Conservation (phyloP, 92 coral and sea anemone species). For the Pocillopora grandis region DNA sequence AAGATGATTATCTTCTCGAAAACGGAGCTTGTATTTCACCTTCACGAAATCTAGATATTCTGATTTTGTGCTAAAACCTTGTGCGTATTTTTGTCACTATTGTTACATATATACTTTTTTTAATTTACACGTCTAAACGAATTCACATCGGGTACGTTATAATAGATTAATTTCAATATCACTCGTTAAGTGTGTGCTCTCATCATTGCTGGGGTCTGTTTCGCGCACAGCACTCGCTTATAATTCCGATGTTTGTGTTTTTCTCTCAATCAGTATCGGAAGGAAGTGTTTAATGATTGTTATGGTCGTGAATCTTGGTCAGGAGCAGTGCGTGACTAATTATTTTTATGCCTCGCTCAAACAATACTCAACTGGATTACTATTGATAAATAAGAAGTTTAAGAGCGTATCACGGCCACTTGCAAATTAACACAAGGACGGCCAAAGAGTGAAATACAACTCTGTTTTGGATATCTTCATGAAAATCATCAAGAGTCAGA, state of each 20-base stretch:
- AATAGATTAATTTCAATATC: background rate
- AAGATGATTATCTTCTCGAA: background rate
- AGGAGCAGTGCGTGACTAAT: constrained; percentile 43
- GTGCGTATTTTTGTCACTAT: background rate
- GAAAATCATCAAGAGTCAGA: too few species aligned
- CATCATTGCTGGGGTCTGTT: background rate
- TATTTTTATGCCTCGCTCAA: constrained; percentile 8
- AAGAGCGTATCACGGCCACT: background rate
- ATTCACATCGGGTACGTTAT: background rate
- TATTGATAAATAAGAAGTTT: constrained; percentile 2
- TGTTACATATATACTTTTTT: background rate
- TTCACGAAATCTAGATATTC: background rate
- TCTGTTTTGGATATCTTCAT: too few species aligned
- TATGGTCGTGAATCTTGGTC: background rate
- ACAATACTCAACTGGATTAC: constrained; percentile 9
- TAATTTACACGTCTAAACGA: background rate
- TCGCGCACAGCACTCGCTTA: background rate
- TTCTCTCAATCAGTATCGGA: background rate
- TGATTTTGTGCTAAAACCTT: background rate
- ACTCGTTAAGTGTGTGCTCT: background rate
- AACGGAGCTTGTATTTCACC: background rate
- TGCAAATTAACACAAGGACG: too few species aligned
- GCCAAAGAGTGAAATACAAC: too few species aligned
- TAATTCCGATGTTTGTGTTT: background rate
- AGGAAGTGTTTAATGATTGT: background rate